Conservation (phyloP, 1,140 invertebrate genomes). For the Drosophila nasuta region DNA sequence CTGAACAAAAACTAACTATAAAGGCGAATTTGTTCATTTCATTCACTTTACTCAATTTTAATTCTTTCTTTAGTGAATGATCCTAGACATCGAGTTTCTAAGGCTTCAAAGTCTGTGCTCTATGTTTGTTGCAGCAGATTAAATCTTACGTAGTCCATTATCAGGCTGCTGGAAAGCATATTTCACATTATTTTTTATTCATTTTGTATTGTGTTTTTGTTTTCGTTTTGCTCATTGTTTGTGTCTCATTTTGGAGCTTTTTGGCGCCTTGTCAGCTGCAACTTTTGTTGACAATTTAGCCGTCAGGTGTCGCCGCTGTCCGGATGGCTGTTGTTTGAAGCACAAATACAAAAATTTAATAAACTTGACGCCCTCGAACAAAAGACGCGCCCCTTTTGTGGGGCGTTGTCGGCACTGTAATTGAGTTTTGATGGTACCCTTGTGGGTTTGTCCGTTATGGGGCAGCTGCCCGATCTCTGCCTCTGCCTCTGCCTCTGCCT, state of each 20-base stretch:
- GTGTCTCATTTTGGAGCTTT: constrained; percentile 27
- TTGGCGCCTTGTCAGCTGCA: constrained; percentile 59
- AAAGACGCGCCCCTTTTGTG: too few species aligned
- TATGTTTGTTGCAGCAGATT: too few species aligned
- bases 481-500: neutral
- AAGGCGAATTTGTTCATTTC: too few species aligned
- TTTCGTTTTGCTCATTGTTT: constrained; percentile 4
- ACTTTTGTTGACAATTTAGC: constrained; percentile 70
- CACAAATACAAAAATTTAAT: constrained; percentile 70
- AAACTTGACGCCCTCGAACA: constrained; percentile 33
- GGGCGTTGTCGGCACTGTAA: constrained; percentile 18
- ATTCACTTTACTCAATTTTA: too few species aligned
- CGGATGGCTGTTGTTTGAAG: constrained; percentile 6
- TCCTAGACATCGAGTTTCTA: too few species aligned
- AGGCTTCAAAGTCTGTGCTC: too few species aligned
- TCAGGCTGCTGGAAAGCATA: neutral
- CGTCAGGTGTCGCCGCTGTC: constrained; percentile 51
- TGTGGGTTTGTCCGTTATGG: neutral
- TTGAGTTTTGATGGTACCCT: constrained; percentile 74
- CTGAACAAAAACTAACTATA: too few species aligned
- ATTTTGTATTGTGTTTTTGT: constrained; percentile 1
- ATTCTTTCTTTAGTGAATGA: too few species aligned
- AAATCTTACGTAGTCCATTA: too few species aligned
- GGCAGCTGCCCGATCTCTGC: constrained; percentile 21
- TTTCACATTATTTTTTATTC: neutral